These are phyloP conservation scores for Cordylochernes scorpioides DNA, from an alignment of 2,888 invertebrate species.

Conservation along the genomic window DNA sequence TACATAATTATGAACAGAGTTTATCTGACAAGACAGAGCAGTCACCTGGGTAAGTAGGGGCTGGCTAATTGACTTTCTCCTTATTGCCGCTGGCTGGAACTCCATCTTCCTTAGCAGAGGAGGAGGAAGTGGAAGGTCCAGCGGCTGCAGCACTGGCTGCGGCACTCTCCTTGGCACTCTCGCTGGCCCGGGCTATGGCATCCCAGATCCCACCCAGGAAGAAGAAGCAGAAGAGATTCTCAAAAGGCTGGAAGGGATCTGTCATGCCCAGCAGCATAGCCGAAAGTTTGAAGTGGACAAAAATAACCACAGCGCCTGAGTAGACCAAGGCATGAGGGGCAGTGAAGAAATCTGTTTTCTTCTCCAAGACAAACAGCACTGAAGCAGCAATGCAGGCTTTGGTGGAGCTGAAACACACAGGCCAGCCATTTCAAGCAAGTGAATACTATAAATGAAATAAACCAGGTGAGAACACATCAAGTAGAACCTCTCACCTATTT, in stretches of 20 bases:
- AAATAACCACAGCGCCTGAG: constrained; percentile 87
- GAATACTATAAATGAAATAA: no score
- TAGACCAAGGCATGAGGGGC: constrained; percentile 91
- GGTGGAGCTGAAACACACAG: constrained; percentile 66
- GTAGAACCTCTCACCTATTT: no score
- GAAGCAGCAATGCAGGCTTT: constrained; percentile 88
- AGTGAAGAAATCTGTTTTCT: constrained; percentile 79
- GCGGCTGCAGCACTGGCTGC: no score
- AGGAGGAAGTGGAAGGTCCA: no score
- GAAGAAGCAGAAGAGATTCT: constrained; percentile 84
- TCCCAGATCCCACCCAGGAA: constrained; percentile 98
- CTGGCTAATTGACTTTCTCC: no score
- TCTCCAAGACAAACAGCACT: constrained; percentile 81
- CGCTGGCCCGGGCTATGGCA: constrained; percentile 27
- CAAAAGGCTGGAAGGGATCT: constrained; percentile 95
- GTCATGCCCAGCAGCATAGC: constrained; percentile 86
- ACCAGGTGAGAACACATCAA: no score
- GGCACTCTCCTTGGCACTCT: constrained; percentile 14
- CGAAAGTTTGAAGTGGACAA: constrained; percentile 43
- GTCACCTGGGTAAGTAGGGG: no score
- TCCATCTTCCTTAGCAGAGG: constrained; percentile 31
- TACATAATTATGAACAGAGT: no score
- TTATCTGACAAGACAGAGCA: no score
- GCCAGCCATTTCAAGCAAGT: no score
- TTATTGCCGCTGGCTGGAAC: no score